These are phyloP conservation scores for Hemibagrus wyckioides DNA, from an alignment of 2,113 vertebrate species.

Conservation along the genomic window DNA sequence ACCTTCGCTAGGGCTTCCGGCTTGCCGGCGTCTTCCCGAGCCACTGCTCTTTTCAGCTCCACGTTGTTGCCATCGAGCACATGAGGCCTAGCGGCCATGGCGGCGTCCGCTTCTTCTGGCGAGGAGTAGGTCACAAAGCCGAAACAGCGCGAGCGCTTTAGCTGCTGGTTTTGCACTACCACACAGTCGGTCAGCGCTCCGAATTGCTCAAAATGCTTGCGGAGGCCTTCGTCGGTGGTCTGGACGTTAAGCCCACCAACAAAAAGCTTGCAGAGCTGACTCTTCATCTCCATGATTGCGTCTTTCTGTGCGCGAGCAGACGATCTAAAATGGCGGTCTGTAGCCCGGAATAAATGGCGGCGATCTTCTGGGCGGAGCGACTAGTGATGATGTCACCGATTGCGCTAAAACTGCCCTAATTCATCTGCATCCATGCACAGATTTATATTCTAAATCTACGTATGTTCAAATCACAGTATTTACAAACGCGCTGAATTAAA, in stretches of 20 bases:
- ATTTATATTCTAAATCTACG: neutral
- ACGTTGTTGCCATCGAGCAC: conserved; percentile 86
- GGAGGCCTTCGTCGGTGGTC: conserved; percentile 85
- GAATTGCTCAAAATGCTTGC: conserved; percentile 85
- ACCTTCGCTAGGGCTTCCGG: conserved; percentile 86
- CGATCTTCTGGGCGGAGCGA: conserved; percentile 11
- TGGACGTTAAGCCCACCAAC: conserved; percentile 87
- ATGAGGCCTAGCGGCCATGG: conserved; percentile 81
- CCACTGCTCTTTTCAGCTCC: conserved; percentile 87
- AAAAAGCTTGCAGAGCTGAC: conserved; percentile 86
- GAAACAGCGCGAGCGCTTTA: conserved; percentile 85
- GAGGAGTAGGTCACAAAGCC: conserved; percentile 86
- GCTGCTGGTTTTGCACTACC: conserved; percentile 85
- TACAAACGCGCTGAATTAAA: neutral
- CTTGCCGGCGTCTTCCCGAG: conserved; percentile 83
- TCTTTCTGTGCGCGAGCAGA: neutral
- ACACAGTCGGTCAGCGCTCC: conserved; percentile 86
- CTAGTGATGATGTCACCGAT: neutral
- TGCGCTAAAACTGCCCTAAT: neutral
- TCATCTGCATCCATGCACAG: too few species aligned
- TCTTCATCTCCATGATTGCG: conserved; percentile 73
- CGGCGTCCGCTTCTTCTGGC: conserved; percentile 85
- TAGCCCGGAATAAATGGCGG: conserved; percentile 51
- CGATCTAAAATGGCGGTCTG: conserved; percentile 50
- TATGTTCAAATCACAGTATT: neutral